Evolutionary conservation across 2,113 vertebrate genomes (phyloP), one percentile per base, ranked within the genome.

Genomic region (Mola mola): DNA sequence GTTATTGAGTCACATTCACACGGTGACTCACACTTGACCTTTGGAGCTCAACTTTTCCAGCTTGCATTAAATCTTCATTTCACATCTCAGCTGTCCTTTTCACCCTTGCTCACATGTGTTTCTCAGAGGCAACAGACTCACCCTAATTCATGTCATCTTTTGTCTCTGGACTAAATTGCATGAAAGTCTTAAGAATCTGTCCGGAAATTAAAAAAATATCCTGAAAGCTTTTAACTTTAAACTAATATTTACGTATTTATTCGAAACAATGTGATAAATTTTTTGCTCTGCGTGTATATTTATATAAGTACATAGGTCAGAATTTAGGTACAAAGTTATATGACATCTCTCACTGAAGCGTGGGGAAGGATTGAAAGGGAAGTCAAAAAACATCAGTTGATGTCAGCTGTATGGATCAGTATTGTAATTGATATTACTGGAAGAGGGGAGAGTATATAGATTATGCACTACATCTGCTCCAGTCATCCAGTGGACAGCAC

Each of bases 391-490:
- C 12, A 22, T 0, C 15, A 47, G 36, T 37, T 29, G 0, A 40
- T 9, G 21, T 65, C 48, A 40, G 34, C 3, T 16, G 13, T 22
- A 21, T 11, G n/a, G 70, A 64, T 69, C 52, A 17, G 24, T 56
- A 24, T 16, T 56, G 66, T 69, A 75, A 63, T 60, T 66, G 65
- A 68, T 74, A 44, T 29, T 43, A 2, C 6, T n/a, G 38, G 40
- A 73, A 41, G 38, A 49, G 9, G 10, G 47, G 21, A n/a, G 33
- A 44, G 70, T 61, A n/a, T n/a, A n/a, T n/a, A 67, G 70, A 68
- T 70, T 29, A 75, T 51, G 76, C 72, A 79, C n/a, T 52, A 44
- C 61, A 62, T 65, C 57, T 60, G 71, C 50, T 60, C 5, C 60
- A 31, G 59, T 6, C 25, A 15, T 44, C 21, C 53, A 29, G 64